A percentile compares a stretch with the other conserved stretches of the same genome.
Evolutionary conservation across 2,797 vertebrate genomes (phyloP).

Genomic region (Taenioides sp.): DNA sequence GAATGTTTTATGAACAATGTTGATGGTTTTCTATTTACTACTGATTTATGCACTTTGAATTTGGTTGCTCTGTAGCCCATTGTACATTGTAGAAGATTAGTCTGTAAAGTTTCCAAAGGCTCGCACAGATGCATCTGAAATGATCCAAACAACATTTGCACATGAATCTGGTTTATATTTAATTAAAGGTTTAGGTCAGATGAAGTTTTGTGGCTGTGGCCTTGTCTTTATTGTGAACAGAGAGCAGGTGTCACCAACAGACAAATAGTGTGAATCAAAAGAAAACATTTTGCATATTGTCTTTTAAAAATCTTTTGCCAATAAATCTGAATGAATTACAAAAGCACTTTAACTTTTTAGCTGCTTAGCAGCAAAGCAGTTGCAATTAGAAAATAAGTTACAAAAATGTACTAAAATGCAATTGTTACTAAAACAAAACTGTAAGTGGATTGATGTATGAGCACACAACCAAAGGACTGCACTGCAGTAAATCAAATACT

Average conservation of each 20-base stretch:
- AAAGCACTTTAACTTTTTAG: slow-evolving; percentile 63
- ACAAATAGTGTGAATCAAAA: slow-evolving; percentile 1
- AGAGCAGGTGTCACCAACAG: slow-evolving; percentile 13
- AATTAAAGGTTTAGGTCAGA: slow-evolving; percentile 15
- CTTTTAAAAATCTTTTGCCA: slow-evolving; percentile 23
- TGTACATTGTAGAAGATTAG: slow-evolving; percentile 7
- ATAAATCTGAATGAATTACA: slow-evolving; percentile 41
- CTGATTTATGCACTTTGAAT: slow-evolving; percentile 76
- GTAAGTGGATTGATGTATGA: not conserved
- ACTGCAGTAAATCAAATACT: not conserved
- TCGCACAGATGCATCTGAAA: slow-evolving; percentile 18
- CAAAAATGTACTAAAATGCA: not conserved
- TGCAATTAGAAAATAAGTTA: not conserved
- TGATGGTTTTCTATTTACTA: slow-evolving; percentile 46
- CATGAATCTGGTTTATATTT: slow-evolving; percentile 13
- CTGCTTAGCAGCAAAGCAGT: slow-evolving; percentile 1
- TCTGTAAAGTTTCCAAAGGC: slow-evolving; percentile 23
- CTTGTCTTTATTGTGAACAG: slow-evolving; percentile 11
- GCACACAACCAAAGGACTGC: not conserved
- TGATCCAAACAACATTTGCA: not conserved
- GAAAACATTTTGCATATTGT: slow-evolving; percentile 25
- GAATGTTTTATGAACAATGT: slow-evolving; percentile 52
- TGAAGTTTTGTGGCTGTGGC: slow-evolving; percentile 5
- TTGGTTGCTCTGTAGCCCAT: slow-evolving; percentile 40
- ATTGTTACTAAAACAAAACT: not conserved